A percentile compares a stretch with the other conserved stretches of the same genome.
Conservation (phyloP, 2,797 vertebrate species). For the Gallirallus australis region DNA sequence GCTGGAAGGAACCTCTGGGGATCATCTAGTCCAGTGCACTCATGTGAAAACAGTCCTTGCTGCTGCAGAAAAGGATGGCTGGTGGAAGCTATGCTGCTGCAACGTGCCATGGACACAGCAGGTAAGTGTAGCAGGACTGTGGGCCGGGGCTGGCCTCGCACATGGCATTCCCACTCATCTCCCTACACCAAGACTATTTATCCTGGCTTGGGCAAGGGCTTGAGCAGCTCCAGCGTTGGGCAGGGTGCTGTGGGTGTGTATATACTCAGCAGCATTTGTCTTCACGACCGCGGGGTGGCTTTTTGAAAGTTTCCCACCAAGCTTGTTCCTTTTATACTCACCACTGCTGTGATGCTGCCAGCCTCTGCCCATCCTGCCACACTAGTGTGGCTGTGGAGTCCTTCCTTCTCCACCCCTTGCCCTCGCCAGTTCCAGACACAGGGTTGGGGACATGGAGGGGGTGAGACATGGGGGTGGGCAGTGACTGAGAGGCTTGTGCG, state of each 20-base stretch:
- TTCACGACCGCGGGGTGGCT: neutral
- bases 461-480: neutral
- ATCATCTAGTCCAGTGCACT: accelerated
- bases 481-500: neutral
- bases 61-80: neutral
- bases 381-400: neutral
- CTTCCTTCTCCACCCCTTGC: neutral
- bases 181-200: accelerated
- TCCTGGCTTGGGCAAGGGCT: neutral
- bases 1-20: neutral
- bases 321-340: neutral
- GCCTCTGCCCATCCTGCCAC: accelerated
- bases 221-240: neutral
- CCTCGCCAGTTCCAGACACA: accelerated
- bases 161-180: neutral
- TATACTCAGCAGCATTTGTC: neutral
- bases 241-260: neutral
- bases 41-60: accelerated
- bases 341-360: neutral
- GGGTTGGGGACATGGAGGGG: neutral
- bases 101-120: accelerated
- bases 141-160: neutral
- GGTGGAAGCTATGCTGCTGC: neutral
- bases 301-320: neutral
- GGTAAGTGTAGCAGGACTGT: neutral